A percentile compares a stretch with the other conserved stretches of the same genome.
Evolutionary conservation across 2,888 invertebrate genomes (phyloP).

Genomic region (Drosophila infuscata): DNA sequence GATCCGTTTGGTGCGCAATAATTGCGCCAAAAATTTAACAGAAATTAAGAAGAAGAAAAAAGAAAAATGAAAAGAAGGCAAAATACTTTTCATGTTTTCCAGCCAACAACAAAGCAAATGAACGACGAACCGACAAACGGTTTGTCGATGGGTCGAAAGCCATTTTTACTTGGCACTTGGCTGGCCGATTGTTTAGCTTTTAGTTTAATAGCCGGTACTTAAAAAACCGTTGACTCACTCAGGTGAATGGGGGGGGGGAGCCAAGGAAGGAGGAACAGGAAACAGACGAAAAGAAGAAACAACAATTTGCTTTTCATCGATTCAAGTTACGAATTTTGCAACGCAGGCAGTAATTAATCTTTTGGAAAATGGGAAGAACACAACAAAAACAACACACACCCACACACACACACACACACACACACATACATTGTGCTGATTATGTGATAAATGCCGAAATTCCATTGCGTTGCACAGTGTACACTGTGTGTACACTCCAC

Average conservation of each 20-base stretch:
- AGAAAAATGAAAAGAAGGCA: constrained; percentile 9
- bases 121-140: background rate
- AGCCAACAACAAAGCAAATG: constrained; percentile 26
- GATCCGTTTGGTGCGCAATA: constrained; percentile 78
- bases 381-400: background rate
- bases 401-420: background rate
- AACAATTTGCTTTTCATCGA: constrained; percentile 29
- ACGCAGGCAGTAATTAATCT: constrained; percentile 68
- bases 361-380: constrained; percentile 21
- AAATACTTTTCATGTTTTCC: constrained; percentile 38
- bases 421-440: constrained; percentile 36
- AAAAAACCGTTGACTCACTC: constrained; percentile 74
- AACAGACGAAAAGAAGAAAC: constrained; percentile 19
- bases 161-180: constrained; percentile 59
- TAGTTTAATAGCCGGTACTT: constrained; percentile 76
- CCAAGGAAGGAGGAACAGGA: constrained; percentile 27
- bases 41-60: constrained; percentile 46
- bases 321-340: constrained; percentile 47
- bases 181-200: constrained; percentile 71
- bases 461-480: background rate
- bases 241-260: constrained; percentile 11
- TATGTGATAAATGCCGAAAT: constrained; percentile 52
- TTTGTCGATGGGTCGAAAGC: constrained; percentile 17
- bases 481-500: background rate
- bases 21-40: constrained; percentile 74